Evolutionary conservation across 2,888 invertebrate species (phyloP).

Genomic region (Stenolophus ochropezus): DNA sequence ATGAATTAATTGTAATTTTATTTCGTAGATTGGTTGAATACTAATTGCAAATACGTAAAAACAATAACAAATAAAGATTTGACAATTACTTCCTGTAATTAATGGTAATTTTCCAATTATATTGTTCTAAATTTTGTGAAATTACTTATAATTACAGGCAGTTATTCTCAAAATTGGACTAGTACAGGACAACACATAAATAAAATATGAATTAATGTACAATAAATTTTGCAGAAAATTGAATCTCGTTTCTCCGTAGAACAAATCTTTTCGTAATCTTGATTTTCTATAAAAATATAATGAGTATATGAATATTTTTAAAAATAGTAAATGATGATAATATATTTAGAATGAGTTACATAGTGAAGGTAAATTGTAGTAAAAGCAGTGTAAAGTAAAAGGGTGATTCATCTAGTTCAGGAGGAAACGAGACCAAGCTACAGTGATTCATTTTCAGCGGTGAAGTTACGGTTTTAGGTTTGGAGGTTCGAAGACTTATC

Average conservation of each 20-base stretch:
- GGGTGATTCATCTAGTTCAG: conserved; percentile 39
- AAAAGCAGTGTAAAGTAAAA: conserved; percentile 30
- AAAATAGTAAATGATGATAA: neutral
- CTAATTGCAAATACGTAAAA: conserved; percentile 60
- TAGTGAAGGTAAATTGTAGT: conserved; percentile 6
- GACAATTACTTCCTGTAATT: conserved; percentile 38
- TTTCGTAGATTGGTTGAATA: conserved; percentile 58
- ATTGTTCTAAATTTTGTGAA: conserved; percentile 53
- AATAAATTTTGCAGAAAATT: conserved; percentile 48
- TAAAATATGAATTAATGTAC: conserved; percentile 60
- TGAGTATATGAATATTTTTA: neutral
- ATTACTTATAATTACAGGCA: conserved; percentile 61
- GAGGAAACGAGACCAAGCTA: conserved; percentile 18
- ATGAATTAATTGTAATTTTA: conserved; percentile 52
- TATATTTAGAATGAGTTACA: neutral
- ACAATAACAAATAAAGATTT: conserved; percentile 59
- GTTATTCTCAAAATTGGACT: conserved; percentile 68
- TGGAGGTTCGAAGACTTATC: conserved; percentile 57
- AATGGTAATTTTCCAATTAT: conserved; percentile 7
- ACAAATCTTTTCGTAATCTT: neutral
- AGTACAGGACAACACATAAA: conserved; percentile 70
- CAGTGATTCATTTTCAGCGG: conserved; percentile 43
- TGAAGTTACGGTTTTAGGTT: conserved; percentile 39
- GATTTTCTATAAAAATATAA: neutral
- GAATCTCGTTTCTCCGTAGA: conserved; percentile 26